These are phyloP conservation scores for Elachura formosa DNA, from an alignment of 2,113 vertebrate genomes.

Conservation along the genomic window DNA sequence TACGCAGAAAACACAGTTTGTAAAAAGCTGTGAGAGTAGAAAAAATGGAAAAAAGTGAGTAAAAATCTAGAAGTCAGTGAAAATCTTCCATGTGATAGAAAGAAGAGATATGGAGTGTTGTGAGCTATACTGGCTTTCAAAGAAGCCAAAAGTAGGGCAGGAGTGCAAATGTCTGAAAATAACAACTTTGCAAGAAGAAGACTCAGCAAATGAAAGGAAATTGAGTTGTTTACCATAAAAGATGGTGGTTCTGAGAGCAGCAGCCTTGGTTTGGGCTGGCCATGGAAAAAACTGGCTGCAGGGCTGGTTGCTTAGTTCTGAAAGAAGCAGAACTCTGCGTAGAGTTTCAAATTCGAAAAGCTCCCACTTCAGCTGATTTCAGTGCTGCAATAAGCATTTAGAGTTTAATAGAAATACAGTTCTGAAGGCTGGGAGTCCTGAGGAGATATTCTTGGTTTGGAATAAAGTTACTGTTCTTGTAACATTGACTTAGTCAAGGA, in stretches of 20 bases:
- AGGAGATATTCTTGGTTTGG: not conserved
- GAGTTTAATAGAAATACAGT: not conserved
- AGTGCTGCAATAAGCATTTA: not conserved
- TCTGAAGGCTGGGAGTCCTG: not conserved
- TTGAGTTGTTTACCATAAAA: fast-evolving
- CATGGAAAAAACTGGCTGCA: not conserved
- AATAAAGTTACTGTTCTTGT: not conserved
- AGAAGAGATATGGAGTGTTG: fast-evolving
- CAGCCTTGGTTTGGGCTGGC: not conserved
- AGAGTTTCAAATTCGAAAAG: not conserved
- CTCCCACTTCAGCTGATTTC: not conserved
- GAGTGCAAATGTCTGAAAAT: not conserved
- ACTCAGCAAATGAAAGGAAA: not conserved
- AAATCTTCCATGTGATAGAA: not conserved
- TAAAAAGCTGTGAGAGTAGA: not conserved
- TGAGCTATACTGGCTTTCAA: not conserved
- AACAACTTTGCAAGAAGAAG: not conserved
- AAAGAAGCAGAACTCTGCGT: not conserved
- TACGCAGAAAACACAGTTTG: fast-evolving
- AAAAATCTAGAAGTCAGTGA: not conserved
- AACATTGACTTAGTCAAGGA: not conserved
- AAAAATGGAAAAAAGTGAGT: not conserved
- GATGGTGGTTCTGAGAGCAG: not conserved
- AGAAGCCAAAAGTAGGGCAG: not conserved
- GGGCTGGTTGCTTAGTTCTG: not conserved